Evolutionary conservation across 35 echinoderm and acorn worm genomes (phyloP).

Genomic region (Heliocidaris erythrogramma): DNA sequence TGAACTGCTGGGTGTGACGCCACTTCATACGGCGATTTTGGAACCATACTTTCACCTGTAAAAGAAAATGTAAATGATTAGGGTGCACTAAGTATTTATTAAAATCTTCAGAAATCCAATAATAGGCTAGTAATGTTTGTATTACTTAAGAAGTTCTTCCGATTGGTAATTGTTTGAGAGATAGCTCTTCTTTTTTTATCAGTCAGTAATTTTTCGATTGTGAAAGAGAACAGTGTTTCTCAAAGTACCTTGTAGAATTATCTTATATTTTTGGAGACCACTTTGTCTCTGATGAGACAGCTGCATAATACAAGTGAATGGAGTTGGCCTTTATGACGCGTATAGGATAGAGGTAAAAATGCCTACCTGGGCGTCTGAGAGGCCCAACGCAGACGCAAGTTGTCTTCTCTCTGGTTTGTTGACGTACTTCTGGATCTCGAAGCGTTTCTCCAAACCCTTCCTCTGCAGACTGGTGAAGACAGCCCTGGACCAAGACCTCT

Average conservation of each 20-base stretch:
- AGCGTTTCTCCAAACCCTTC: conserved; percentile 90
- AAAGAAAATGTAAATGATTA: background rate
- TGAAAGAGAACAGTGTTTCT: too few relatives aligned
- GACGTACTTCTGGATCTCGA: conserved; percentile 97
- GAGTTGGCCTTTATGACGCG: too few relatives aligned
- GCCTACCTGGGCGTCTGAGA: conserved; percentile 94
- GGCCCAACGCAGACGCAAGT: conserved; percentile 81
- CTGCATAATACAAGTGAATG: too few relatives aligned
- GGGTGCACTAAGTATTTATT: background rate
- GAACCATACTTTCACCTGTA: conserved; percentile 99
- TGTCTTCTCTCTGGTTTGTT: conserved; percentile 95
- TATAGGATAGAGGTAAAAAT: background rate
- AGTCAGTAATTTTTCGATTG: too few relatives aligned
- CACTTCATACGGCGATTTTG: conserved; percentile 99
- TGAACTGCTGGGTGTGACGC: conserved; percentile 88
- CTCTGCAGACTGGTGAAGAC: conserved; percentile 95
- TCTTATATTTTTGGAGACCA: too few relatives aligned
- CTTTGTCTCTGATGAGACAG: too few relatives aligned
- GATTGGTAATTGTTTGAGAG: too few relatives aligned
- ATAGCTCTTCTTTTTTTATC: too few relatives aligned
- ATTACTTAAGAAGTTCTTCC: too few relatives aligned
- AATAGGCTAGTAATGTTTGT: too few relatives aligned
- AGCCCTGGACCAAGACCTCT: conserved; percentile 92
- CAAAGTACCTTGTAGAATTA: too few relatives aligned
- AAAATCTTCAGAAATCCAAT: too few relatives aligned